Base-by-base conservation (phyloP, 2,797 vertebrate genomes). In the Iguana delicatissima region DNA sequence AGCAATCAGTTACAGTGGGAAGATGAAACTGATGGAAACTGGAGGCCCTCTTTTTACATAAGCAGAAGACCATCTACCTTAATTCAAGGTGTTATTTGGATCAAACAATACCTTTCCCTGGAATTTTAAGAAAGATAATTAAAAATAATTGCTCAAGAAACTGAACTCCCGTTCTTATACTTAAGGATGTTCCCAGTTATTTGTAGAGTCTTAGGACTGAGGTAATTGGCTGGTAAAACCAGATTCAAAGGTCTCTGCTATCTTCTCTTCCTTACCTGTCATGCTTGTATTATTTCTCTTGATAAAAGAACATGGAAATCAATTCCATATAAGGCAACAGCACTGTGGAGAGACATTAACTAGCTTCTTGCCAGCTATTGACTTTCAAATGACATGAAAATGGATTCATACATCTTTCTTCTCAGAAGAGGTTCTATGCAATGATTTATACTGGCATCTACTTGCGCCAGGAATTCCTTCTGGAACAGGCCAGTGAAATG, bases 251-350 rank as follows among this genome's bases (percentile, higher is more conserved):
- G 46, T 22, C 24, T 81, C 26, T 55, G 24, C 80, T 73, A 12
- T 73, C 12, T 59, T 82, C 52, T 16, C 46, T 29, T 82, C 35
- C n/a, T 59, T 32, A 59, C 8, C 52, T 29, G 35, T 38, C 14
- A 38, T 72, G 46, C 86, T 46, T 85, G 55, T 9, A 83, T 90
- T 46, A 26, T 0, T 82, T 93, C 73, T 73, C 38, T 8, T 35
- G 92, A 76, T 35, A 59, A 50, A 62, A 74, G 85, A 80, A 69
- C 55, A 32, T 10, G 85, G 91, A 81, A 86, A 69, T 38, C 69
- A 85, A 0, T 85, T 91, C 69, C 67, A 77, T 20, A 38, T 32
- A 87, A 92, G 90, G 1, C 57, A 73, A 2, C 20, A 72, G 46
- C 72, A 69, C 29, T n/a, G 59, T 38, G 0, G 0, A 74, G 69